Conservation (phyloP, 2,113 vertebrate genomes). For the Petromus typicus region DNA sequence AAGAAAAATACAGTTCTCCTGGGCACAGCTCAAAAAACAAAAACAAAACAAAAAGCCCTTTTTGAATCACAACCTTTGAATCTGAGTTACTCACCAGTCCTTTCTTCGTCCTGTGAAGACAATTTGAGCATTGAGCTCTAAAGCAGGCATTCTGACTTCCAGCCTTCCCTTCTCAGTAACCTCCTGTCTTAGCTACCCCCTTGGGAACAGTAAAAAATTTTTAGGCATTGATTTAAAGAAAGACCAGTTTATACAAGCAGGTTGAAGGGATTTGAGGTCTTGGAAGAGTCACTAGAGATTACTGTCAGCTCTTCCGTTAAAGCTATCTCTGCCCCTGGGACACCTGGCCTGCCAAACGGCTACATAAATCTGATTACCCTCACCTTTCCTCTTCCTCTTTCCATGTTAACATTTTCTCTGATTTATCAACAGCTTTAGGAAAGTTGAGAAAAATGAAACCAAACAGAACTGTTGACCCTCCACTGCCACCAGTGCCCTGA, state of each 20-base stretch:
- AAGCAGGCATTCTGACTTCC: slow-evolving; percentile 58
- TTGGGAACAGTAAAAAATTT: slow-evolving; percentile 12
- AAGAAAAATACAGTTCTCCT: slow-evolving; percentile 59
- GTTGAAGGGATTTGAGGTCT: slow-evolving; percentile 17
- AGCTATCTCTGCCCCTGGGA: slow-evolving; percentile 18
- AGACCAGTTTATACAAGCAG: slow-evolving; percentile 55
- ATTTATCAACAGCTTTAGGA: slow-evolving; percentile 47
- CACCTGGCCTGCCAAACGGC: slow-evolving; percentile 40
- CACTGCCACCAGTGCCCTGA: background rate
- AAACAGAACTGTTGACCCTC: slow-evolving; percentile 40
- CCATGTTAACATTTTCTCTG: slow-evolving; percentile 7
- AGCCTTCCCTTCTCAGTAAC: slow-evolving; percentile 37
- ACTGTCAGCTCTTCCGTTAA: slow-evolving; percentile 43
- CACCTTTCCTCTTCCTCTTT: slow-evolving; percentile 26
- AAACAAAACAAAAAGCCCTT: background rate
- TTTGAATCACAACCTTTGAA: slow-evolving; percentile 74
- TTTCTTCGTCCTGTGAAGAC: slow-evolving; percentile 70
- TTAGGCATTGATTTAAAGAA: slow-evolving; percentile 62
- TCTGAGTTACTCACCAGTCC: slow-evolving; percentile 69
- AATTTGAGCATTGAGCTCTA: slow-evolving; percentile 64
- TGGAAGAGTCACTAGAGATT: slow-evolving; percentile 60
- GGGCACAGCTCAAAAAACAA: slow-evolving; percentile 61
- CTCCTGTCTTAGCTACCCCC: slow-evolving; percentile 7
- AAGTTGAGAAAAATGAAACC: slow-evolving; percentile 45
- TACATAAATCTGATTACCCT: slow-evolving; percentile 39